Evolutionary conservation across 2,888 invertebrate species (phyloP), one percentile per base, ranked within the genome.

Genomic region (Coelogynopora nodosa): DNA sequence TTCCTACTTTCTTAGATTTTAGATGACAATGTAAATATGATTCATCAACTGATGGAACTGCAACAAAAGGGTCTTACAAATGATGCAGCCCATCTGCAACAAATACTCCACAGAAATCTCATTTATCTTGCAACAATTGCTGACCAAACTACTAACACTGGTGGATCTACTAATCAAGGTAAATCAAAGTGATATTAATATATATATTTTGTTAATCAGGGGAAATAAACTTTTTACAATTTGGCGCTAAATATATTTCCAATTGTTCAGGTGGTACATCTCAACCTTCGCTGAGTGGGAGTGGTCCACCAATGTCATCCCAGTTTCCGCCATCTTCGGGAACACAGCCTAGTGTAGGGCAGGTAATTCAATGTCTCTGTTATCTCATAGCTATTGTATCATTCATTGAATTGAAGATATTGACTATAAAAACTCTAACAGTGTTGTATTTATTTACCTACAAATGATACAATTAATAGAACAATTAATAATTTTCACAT

Each of bases 81-180:
- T 27, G 87, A 87, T 23, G 87, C 87, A n/a, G 84, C 31, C n/a
- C 31, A 87, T 67, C 30, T 86, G 30, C 82, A 80, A 31, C 74
- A 86, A 31, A 74, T 74, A 18, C 67, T 87, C n/a, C 87, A 87
- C 29, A 86, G 67, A 31, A 87, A 87, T 86, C 67, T 87, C 18
- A 86, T 87, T 49, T 84, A 87, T 86, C 67, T 87, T 23, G 87
- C 87, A 27, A 87, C 87, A 18, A 86, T 87, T 67, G 87, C 87
- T 31, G 87, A 87, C 31, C 87, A 87, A 81, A 86, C 87, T 13
- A 87, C 87, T 0, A 31, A 30, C 5, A 80, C 86, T n/a, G 86
- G 81, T 13, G 26, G 67, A 13, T 28, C 84, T 27, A 10, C n/a
- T n/a, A n/a, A n/a, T 27, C 74, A 74, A 74, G 74, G 74, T 74